A percentile compares a stretch with the other conserved stretches of the same genome.
Conservation (phyloP, 2,888 invertebrate species). For the Rhyacophila evoluta region DNA sequence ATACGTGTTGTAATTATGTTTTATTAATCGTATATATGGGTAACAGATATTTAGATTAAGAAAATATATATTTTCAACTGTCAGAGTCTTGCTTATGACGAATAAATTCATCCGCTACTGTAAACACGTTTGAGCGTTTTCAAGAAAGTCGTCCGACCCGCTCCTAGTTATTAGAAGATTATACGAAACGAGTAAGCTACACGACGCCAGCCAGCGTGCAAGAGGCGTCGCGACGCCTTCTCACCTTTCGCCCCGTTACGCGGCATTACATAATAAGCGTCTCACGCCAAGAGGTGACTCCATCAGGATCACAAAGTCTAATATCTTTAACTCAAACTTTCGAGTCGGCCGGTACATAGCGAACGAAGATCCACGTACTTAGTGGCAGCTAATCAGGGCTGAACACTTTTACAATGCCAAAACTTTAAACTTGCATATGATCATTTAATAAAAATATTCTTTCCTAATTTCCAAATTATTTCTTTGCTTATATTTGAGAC, state of each 20-base stretch:
- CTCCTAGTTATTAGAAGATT: slow-evolving; percentile 50
- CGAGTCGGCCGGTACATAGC: slow-evolving; percentile 25
- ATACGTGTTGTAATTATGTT: too few species aligned
- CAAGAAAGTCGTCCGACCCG: not conserved
- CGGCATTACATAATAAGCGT: slow-evolving; percentile 44
- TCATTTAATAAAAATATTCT: too few species aligned
- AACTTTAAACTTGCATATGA: too few species aligned
- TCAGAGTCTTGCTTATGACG: too few species aligned
- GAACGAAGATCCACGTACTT: slow-evolving; percentile 30
- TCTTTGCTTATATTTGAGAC: too few species aligned
- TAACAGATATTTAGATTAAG: too few species aligned
- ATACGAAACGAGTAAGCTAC: slow-evolving; percentile 47
- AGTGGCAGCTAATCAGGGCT: slow-evolving; percentile 29
- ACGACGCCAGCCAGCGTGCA: slow-evolving; percentile 31
- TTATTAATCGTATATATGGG: too few species aligned
- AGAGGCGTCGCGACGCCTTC: slow-evolving; percentile 37
- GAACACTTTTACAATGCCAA: not conserved
- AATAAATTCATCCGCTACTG: too few species aligned
- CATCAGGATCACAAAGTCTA: slow-evolving; percentile 52
- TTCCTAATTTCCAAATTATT: too few species aligned
- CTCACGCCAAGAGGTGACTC: slow-evolving; percentile 47
- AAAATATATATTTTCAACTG: too few species aligned
- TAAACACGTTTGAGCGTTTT: not conserved
- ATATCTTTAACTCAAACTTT: slow-evolving; percentile 52
- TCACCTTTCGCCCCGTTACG: slow-evolving; percentile 33